phyloP scores from a whole-genome alignment of 2,888 invertebrate genomes.

The Ischnus inquisitorius region DNA sequence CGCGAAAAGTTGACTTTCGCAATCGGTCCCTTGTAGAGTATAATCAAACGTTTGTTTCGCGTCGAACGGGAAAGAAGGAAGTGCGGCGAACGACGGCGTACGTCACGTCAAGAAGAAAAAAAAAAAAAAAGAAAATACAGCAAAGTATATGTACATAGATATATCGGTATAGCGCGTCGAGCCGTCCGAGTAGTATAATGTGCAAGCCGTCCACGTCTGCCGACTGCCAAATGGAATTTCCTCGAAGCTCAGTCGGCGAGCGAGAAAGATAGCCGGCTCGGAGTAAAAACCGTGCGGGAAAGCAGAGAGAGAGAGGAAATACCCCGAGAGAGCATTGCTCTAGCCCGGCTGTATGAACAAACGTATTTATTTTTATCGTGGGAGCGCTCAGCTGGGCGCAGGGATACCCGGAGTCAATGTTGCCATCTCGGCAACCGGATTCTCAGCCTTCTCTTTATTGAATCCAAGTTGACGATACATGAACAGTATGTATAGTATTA shows the following conservation, averaged over 20 bases:
- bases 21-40: neutral
- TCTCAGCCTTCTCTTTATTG: slow-evolving; percentile 67
- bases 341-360: slow-evolving; percentile 68
- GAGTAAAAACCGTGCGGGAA: neutral
- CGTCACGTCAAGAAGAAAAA: slow-evolving; percentile 66
- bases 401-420: slow-evolving; percentile 62
- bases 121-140: slow-evolving; percentile 26
- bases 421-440: slow-evolving; percentile 65
- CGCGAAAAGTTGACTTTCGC: neutral
- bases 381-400: slow-evolving; percentile 68
- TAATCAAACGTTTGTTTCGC: slow-evolving; percentile 26
- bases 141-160: slow-evolving; percentile 3
- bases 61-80: slow-evolving; percentile 26
- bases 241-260: slow-evolving; percentile 56
- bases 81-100: slow-evolving; percentile 28
- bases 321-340: slow-evolving; percentile 31
- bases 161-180: slow-evolving; percentile 45
- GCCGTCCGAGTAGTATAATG: slow-evolving; percentile 64
- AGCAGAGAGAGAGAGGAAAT: slow-evolving; percentile 25
- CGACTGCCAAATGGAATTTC: slow-evolving; percentile 69
- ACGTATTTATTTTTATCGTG: slow-evolving; percentile 74
- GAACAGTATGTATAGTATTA: slow-evolving; percentile 4
- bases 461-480: slow-evolving; percentile 63
- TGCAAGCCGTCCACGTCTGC: slow-evolving; percentile 61
- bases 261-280: slow-evolving; percentile 12